These are phyloP conservation scores for Lepidocyrtinus sp. DNA, from an alignment of 2,888 invertebrate genomes.

Conservation along the genomic window DNA sequence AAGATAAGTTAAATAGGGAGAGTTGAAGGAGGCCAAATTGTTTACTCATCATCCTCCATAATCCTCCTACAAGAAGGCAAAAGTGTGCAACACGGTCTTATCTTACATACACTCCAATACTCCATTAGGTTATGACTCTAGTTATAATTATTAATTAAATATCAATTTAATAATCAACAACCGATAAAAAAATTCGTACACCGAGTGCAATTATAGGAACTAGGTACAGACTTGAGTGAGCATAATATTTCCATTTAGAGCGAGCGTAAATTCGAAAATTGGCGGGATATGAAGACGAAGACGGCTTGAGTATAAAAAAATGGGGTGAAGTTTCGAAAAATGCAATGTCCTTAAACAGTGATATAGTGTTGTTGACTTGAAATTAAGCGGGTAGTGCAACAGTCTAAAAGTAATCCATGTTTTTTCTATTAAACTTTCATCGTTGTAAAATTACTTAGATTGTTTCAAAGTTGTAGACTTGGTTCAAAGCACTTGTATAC, in stretches of 20 bases:
- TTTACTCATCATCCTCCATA: background rate
- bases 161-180: too few relatives aligned
- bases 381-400: background rate
- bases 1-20: background rate
- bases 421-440: background rate
- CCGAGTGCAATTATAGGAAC: too few relatives aligned
- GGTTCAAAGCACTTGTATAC: too few relatives aligned
- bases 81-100: too few relatives aligned
- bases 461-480: background rate
- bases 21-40: background rate
- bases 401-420: background rate
- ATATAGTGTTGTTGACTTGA: background rate
- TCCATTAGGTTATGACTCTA: too few relatives aligned
- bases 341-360: background rate
- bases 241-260: background rate
- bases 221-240: too few relatives aligned
- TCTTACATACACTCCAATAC: too few relatives aligned
- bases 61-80: background rate
- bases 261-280: background rate
- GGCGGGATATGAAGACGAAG: background rate
- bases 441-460: background rate
- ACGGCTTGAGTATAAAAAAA: background rate
- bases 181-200: too few relatives aligned
- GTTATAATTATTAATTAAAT: too few relatives aligned
- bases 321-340: background rate